Base-by-base conservation (phyloP, 2,797 vertebrate species). In the Kryptopterus vitreolus region DNA sequence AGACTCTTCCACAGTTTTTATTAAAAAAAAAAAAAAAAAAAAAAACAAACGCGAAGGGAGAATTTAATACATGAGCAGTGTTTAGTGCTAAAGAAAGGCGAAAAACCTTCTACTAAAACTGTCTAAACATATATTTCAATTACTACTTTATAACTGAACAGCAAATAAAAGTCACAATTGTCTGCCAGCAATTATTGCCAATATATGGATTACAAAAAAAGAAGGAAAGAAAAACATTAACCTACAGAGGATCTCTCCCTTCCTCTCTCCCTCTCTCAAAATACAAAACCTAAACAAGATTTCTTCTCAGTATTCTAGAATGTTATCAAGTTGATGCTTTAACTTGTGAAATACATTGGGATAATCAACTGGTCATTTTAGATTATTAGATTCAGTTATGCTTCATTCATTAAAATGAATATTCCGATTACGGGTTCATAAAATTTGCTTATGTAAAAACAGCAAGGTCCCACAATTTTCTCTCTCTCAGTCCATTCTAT, bases 321-420 rank as follows among this genome's bases (percentile, higher is more conserved):
- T 85, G 88, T 84, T 75, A n/a, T n/a, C n/a, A n/a, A n/a, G n/a
- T n/a, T n/a, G n/a, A 80, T 88, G 92, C 89, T 92, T 93, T 90
- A 86, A 90, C 81, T 89, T 89, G 77, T 80, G 63, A 87, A 76
- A n/a, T n/a, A n/a, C n/a, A n/a, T n/a, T n/a, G n/a, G n/a, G n/a
- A n/a, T n/a, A n/a, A n/a, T n/a, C n/a, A n/a, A n/a, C n/a, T n/a
- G n/a, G n/a, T n/a, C n/a, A n/a, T n/a, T n/a, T n/a, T n/a, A n/a
- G n/a, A n/a, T n/a, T n/a, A n/a, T n/a, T n/a, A n/a, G n/a, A n/a
- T n/a, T n/a, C n/a, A n/a, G n/a, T n/a, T n/a, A n/a, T n/a, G n/a
- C n/a, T n/a, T n/a, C n/a, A n/a, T n/a, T n/a, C n/a, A n/a, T 29
- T 31, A 3, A 12, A 31, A 53, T 52, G 22, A 53, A 33, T 22